Evolutionary conservation across 2,888 invertebrate species (phyloP), one percentile per base, ranked within the genome.

Genomic region (Clostera curtula): DNA sequence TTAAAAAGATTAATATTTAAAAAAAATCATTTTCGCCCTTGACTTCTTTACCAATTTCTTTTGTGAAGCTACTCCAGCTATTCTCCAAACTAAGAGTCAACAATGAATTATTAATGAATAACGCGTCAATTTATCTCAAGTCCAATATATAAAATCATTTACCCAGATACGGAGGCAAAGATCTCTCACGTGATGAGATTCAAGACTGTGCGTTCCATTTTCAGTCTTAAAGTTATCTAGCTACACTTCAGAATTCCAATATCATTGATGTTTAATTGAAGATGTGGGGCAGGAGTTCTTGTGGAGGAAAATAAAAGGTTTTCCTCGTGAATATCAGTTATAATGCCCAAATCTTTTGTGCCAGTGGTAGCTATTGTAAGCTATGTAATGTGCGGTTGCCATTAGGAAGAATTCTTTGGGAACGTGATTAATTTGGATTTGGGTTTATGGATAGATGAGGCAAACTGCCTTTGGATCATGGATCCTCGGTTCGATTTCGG

Each of bases 351-450:
- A 29, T 27, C 21, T 34, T 37, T 40, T 37, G 12, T 39, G 20
- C 27, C 25, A 48, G 40, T 43, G 36, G 38, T 12, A n/a, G 24
- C 24, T 19, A 35, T 38, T 40, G 34, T 44, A 14, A 25, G 21
- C 19, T 23, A 20, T 36, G 32, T 41, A 29, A 24, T 11, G 26
- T 24, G 25, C 24, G 38, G 36, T 38, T 24, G 21, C 26, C 23
- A 28, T 40, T 25, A 29, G 30, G 17, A 20, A 28, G 18, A 14
- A n/a, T 29, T 27, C n/a, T n/a, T n/a, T n/a, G n/a, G n/a, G n/a
- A n/a, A n/a, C n/a, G n/a, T n/a, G n/a, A n/a, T n/a, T n/a, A n/a
- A n/a, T n/a, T n/a, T n/a, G n/a, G n/a, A n/a, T n/a, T n/a, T n/a
- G n/a, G n/a, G n/a, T n/a, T n/a, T n/a, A n/a, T n/a, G n/a, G n/a